Conservation (phyloP, 2,113 vertebrate genomes). For the Myxocyprinus asiaticus region DNA sequence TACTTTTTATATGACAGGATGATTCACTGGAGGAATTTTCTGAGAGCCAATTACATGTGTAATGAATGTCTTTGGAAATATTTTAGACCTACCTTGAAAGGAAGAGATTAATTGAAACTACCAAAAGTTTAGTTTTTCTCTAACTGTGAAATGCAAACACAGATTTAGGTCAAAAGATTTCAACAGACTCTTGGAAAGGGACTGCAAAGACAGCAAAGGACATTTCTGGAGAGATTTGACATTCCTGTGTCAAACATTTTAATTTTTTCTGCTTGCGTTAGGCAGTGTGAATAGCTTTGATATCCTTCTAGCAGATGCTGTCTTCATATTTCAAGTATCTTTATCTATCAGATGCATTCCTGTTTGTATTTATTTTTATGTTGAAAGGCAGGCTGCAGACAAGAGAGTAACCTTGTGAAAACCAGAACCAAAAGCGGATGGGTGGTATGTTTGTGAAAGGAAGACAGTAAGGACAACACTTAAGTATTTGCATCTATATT, state of each 20-base stretch:
- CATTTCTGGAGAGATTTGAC: background rate
- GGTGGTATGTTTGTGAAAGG: slow-evolving; percentile 27
- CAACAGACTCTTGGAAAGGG: background rate
- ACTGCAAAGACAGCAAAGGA: slow-evolving; percentile 5
- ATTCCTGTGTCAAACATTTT: background rate
- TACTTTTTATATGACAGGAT: too few relatives aligned
- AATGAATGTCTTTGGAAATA: too few relatives aligned
- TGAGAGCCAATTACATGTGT: too few relatives aligned
- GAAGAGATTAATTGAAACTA: background rate
- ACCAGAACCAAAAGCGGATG: slow-evolving; percentile 9
- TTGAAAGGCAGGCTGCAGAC: background rate
- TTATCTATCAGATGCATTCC: slow-evolving; percentile 44
- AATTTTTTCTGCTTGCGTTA: slow-evolving; percentile 5
- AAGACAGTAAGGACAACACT: background rate
- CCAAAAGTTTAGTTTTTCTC: slow-evolving; percentile 14
- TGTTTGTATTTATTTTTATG: slow-evolving; percentile 39
- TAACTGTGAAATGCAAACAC: background rate
- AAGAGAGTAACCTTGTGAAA: slow-evolving; percentile 12
- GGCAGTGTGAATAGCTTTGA: slow-evolving; percentile 44
- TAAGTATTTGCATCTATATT: slow-evolving; percentile 1
- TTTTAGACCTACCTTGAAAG: background rate
- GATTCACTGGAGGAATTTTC: too few relatives aligned
- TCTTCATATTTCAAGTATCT: slow-evolving; percentile 20
- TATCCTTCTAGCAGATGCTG: background rate
- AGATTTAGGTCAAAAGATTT: background rate